Percentiles rank a stretch among this genome's conserved stretches.
phyloP scores from a whole-genome alignment of 2,888 invertebrate genomes.

The Hirtodrosophila trivittata region DNA sequence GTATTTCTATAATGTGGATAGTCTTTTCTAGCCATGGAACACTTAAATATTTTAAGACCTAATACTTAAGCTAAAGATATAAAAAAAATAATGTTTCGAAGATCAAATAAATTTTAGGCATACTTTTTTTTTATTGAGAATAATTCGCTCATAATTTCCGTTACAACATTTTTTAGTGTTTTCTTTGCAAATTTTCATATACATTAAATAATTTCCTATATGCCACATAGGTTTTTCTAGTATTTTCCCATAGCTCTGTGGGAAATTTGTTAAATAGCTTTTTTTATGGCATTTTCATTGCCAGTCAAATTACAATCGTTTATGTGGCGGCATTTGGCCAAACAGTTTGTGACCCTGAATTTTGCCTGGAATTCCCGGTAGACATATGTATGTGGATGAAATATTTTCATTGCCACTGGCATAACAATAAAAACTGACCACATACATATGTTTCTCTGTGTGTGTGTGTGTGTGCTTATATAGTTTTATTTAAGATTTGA shows the following conservation, averaged over 20 bases:
- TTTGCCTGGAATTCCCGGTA: conserved; percentile 25
- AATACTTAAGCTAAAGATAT: too few species aligned
- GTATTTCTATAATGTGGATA: too few species aligned
- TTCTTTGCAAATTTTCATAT: not conserved
- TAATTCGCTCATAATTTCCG: too few species aligned
- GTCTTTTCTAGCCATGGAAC: too few species aligned
- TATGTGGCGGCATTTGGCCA: conserved; percentile 54
- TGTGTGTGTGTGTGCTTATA: conserved; percentile 6
- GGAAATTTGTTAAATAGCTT: not conserved
- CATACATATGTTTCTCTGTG: not conserved
- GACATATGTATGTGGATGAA: conserved; percentile 27
- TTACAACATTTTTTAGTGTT: too few species aligned
- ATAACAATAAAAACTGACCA: conserved; percentile 43
- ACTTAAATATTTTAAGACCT: too few species aligned
- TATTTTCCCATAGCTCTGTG: not conserved
- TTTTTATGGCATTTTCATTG: conserved; percentile 32
- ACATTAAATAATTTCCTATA: not conserved
- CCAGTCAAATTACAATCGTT: conserved; percentile 51
- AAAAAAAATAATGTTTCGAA: too few species aligned
- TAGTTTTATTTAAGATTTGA: conserved; percentile 28
- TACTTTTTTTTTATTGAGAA: too few species aligned
- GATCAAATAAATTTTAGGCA: too few species aligned
- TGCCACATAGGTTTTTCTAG: not conserved
- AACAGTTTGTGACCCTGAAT: conserved; percentile 53
- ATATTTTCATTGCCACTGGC: conserved; percentile 46